Evolutionary conservation across 2,888 invertebrate species (phyloP).

Genomic region (Tupiocoris notatus): DNA sequence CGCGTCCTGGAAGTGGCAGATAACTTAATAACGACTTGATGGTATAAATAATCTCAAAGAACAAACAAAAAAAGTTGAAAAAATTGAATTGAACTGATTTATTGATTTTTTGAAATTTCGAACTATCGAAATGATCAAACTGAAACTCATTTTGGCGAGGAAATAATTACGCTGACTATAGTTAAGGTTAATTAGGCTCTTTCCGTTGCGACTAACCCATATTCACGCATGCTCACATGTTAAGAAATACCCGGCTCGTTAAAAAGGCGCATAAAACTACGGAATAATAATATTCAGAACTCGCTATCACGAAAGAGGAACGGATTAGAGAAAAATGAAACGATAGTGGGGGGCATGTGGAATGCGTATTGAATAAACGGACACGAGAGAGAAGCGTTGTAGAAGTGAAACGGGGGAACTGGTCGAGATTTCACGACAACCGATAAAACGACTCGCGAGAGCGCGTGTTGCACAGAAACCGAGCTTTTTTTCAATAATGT

Average conservation of each 20-base stretch:
- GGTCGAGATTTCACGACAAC: slow-evolving; percentile 19
- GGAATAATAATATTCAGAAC: not conserved
- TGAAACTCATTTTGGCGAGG: too few relatives aligned
- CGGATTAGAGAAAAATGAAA: not conserved
- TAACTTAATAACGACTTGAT: too few relatives aligned
- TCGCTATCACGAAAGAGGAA: not conserved
- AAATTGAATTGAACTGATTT: too few relatives aligned
- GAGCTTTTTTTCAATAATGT: slow-evolving; percentile 23
- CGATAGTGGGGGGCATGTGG: not conserved
- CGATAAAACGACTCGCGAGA: slow-evolving; percentile 22
- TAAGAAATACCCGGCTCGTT: not conserved
- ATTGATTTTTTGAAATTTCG: too few relatives aligned
- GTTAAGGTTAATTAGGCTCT: too few relatives aligned
- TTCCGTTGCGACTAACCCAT: not conserved
- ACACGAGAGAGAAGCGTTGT: not conserved
- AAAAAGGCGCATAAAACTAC: not conserved
- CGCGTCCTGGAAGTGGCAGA: too few relatives aligned
- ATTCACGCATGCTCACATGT: not conserved
- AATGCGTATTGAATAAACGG: not conserved
- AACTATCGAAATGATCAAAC: too few relatives aligned
- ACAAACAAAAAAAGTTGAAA: too few relatives aligned
- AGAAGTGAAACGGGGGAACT: not conserved
- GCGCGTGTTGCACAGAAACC: slow-evolving; percentile 23
- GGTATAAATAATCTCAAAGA: too few relatives aligned
- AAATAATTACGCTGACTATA: too few relatives aligned